These are phyloP conservation scores for Tragelaphus eurycerus DNA, from an alignment of 2,797 vertebrate species.

Conservation along the genomic window DNA sequence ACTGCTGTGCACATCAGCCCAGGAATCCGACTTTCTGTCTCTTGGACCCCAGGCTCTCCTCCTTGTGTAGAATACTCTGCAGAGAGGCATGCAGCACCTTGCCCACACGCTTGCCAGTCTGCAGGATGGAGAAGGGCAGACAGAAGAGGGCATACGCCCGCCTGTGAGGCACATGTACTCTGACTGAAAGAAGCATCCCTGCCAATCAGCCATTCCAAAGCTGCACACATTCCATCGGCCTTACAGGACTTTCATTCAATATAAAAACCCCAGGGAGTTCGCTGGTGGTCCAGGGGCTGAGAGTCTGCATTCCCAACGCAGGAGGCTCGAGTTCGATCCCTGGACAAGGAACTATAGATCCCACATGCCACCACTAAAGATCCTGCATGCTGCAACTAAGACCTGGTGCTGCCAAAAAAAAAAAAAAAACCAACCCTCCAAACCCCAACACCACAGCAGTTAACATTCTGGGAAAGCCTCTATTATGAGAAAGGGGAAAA, in stretches of 20 bases:
- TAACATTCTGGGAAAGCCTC: background rate
- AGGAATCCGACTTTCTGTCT: conserved; percentile 88
- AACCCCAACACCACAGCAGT: background rate
- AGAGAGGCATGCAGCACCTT: conserved; percentile 92
- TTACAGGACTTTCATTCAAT: background rate
- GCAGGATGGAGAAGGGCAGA: conserved; percentile 53
- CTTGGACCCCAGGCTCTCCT: conserved; percentile 90
- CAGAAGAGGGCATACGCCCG: background rate
- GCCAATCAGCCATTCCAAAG: background rate
- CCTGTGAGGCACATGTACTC: conserved; percentile 34
- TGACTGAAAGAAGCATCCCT: background rate
- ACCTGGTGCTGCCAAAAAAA: background rate
- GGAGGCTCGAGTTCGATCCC: background rate
- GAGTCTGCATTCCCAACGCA: background rate
- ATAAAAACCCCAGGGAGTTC: background rate
- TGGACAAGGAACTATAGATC: background rate
- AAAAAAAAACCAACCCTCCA: background rate
- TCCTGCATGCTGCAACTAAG: background rate
- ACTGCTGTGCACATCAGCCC: conserved; percentile 74
- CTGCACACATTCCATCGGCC: background rate
- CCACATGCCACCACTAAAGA: background rate
- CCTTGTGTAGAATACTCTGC: conserved; percentile 91
- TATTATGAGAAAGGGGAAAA: background rate
- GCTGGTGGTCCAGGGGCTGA: background rate
- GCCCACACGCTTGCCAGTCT: conserved; percentile 94